Conservation (phyloP, 1,140 invertebrate genomes). For the Nephila pilipes region DNA sequence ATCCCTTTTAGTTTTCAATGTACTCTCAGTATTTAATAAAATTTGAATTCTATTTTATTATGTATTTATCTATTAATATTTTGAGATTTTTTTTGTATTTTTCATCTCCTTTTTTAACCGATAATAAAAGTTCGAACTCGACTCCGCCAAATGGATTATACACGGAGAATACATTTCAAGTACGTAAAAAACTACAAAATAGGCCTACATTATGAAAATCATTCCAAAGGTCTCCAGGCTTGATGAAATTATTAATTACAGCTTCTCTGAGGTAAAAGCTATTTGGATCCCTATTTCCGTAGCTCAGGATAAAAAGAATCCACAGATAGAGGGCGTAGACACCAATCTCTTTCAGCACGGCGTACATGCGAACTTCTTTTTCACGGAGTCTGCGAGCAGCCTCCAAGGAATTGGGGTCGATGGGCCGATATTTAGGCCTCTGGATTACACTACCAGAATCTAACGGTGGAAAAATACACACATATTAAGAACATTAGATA, state of each 20-base stretch:
- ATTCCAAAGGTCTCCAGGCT: slow-evolving; percentile 74
- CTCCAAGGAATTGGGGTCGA: slow-evolving; percentile 50
- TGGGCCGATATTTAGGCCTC: slow-evolving; percentile 65
- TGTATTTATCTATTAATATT: too few relatives aligned
- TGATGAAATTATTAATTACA: slow-evolving; percentile 81
- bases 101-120: too few relatives aligned
- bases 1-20: too few relatives aligned
- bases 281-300: slow-evolving; percentile 81
- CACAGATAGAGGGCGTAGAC: slow-evolving; percentile 83
- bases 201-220: slow-evolving; percentile 68
- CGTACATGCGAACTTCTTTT: slow-evolving; percentile 83
- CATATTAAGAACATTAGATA: too few relatives aligned
- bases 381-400: slow-evolving; percentile 78
- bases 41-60: too few relatives aligned
- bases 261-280: slow-evolving; percentile 81
- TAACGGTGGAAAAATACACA: background rate
- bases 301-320: slow-evolving; percentile 82
- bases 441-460: slow-evolving; percentile 11
- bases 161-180: too few relatives aligned
- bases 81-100: too few relatives aligned
- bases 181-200: too few relatives aligned
- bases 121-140: too few relatives aligned
- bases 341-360: slow-evolving; percentile 82
- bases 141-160: too few relatives aligned
- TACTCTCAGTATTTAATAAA: too few relatives aligned